Conservation (phyloP, 1,140 invertebrate species). For the Microplitis mediator region DNA sequence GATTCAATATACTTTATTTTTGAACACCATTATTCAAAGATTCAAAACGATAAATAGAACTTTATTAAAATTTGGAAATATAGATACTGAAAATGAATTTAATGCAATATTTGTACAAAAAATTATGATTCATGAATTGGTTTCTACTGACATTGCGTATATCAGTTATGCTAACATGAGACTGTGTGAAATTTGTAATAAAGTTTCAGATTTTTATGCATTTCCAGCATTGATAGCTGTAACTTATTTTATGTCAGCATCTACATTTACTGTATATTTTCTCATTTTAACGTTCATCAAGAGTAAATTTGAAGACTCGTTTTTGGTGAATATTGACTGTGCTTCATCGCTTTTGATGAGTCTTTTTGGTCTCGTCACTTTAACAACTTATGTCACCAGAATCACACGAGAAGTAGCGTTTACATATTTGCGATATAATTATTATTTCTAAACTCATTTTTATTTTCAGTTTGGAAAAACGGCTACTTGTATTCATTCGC, state of each 20-base stretch:
- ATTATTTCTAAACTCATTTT: too few relatives aligned
- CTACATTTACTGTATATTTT: not conserved
- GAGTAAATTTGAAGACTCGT: too few relatives aligned
- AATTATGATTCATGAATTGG: not conserved
- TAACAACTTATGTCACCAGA: too few relatives aligned
- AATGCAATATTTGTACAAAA: not conserved
- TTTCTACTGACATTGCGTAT: not conserved
- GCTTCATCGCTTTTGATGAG: too few relatives aligned
- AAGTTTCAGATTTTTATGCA: not conserved
- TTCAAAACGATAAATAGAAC: not conserved
- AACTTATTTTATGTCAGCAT: not conserved
- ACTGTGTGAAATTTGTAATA: not conserved
- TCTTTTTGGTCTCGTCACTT: too few relatives aligned
- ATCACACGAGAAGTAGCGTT: too few relatives aligned
- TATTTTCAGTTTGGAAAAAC: too few relatives aligned
- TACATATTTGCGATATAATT: too few relatives aligned
- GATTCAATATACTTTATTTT: not conserved
- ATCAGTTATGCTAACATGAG: not conserved
- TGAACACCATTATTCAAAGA: not conserved
- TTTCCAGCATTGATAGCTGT: not conserved
- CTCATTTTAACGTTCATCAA: too few relatives aligned
- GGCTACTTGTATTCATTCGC: too few relatives aligned
- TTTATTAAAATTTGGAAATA: not conserved
- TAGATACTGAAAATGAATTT: not conserved
- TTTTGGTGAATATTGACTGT: too few relatives aligned